Evolutionary conservation across 2,888 invertebrate genomes (phyloP).

Genomic region (Zootermopsis nevadensis): DNA sequence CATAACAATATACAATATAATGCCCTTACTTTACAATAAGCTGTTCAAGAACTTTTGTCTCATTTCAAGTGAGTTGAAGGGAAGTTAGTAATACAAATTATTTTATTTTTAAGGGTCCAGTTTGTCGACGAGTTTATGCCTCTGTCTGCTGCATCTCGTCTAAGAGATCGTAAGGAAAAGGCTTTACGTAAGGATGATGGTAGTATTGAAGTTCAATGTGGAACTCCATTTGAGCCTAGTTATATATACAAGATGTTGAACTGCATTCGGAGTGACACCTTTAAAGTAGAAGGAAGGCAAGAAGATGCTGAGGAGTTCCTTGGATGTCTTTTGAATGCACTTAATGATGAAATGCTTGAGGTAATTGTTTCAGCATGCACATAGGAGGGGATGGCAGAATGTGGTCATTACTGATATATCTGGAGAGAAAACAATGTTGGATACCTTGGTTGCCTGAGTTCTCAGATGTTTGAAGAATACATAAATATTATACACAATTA

Average conservation of each 20-base stretch:
- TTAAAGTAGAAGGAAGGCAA: constrained; percentile 85
- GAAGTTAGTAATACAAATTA: not conserved
- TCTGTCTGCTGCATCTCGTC: constrained; percentile 68
- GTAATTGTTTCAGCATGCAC: constrained; percentile 62
- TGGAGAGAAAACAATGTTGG: too few species aligned
- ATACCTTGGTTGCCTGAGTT: too few species aligned
- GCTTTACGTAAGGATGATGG: constrained; percentile 55
- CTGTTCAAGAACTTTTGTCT: too few species aligned
- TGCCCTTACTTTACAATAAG: too few species aligned
- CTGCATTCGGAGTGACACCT: constrained; percentile 76
- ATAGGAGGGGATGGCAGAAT: too few species aligned
- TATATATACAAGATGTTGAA: constrained; percentile 87
- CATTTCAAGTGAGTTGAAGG: too few species aligned
- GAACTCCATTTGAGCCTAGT: constrained; percentile 89
- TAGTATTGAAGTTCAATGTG: constrained; percentile 69
- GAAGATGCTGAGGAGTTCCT: constrained; percentile 98
- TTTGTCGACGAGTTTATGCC: constrained; percentile 83
- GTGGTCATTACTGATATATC: too few species aligned
- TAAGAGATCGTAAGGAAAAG: constrained; percentile 49
- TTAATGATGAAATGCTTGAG: constrained; percentile 97
- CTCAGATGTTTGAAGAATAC: too few species aligned
- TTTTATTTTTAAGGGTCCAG: constrained; percentile 70
- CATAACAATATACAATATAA: too few species aligned
- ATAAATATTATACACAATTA: too few species aligned
- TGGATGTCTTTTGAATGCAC: constrained; percentile 89